Conservation (phyloP, 35 echinoderm and acorn worm genomes). For the Nesometra sesokonis region DNA sequence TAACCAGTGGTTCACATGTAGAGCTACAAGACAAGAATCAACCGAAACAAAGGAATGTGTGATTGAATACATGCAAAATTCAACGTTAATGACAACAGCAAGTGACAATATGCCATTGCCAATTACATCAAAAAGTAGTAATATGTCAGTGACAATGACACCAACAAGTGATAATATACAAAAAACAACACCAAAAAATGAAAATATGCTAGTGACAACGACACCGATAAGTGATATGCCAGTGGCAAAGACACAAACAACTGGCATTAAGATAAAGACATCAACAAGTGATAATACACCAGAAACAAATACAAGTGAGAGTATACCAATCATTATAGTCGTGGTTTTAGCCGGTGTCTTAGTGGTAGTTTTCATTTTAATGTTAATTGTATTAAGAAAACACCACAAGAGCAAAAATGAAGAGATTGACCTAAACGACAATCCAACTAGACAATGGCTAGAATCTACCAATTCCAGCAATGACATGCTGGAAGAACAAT, state of each 20-base stretch:
- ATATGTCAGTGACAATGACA: no score
- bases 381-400: not conserved
- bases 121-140: no score
- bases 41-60: not conserved
- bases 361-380: not conserved
- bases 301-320: not conserved
- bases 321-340: not conserved
- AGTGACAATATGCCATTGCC: no score
- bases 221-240: no score
- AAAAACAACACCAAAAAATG: not conserved
- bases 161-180: no score
- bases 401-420: not conserved
- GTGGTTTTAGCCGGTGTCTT: not conserved
- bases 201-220: no score
- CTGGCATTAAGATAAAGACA: no score
- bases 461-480: not conserved
- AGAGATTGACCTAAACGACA: not conserved
- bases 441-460: not conserved
- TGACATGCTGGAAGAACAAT: not conserved
- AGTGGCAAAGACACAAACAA: no score
- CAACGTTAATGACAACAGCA: not conserved
- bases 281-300: no score
- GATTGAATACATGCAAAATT: not conserved
- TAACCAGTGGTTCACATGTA: not conserved
- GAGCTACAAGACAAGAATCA: not conserved